Percentiles rank a stretch among this genome's conserved stretches.
phyloP scores from a whole-genome alignment of 2,113 vertebrate species.

The Piaya cayana region DNA sequence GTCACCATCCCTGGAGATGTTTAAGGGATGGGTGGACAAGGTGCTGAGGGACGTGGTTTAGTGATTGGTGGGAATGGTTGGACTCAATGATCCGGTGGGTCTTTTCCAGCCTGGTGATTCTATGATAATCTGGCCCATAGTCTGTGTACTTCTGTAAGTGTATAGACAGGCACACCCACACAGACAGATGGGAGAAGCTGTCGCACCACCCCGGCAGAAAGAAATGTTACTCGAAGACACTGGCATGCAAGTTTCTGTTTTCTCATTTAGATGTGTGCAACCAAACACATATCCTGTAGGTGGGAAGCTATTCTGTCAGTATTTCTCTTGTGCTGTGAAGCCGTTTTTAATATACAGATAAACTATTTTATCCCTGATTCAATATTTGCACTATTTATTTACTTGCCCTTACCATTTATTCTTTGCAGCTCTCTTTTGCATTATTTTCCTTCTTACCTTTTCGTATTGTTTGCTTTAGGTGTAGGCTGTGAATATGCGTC shows the following conservation, averaged over 20 bases:
- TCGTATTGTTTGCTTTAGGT: slow-evolving; percentile 71
- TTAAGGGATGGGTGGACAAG: too few relatives aligned
- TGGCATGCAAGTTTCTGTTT: slow-evolving; percentile 40
- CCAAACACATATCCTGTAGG: slow-evolving; percentile 46
- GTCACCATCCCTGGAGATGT: too few relatives aligned
- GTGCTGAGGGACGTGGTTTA: too few relatives aligned
- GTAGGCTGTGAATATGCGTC: slow-evolving; percentile 39
- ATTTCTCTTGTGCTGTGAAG: slow-evolving; percentile 17
- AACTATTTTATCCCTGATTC: slow-evolving; percentile 51
- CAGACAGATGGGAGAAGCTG: not conserved
- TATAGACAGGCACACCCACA: not conserved
- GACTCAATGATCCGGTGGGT: too few relatives aligned
- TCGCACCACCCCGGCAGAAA: not conserved
- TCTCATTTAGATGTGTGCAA: not conserved
- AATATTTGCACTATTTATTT: slow-evolving; percentile 69
- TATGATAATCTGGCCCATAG: not conserved
- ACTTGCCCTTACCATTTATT: slow-evolving; percentile 30
- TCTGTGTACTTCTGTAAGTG: rapidly evolving
- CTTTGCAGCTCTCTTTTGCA: slow-evolving; percentile 11
- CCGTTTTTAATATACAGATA: slow-evolving; percentile 37
- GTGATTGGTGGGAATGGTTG: too few relatives aligned
- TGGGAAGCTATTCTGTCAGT: slow-evolving; percentile 34
- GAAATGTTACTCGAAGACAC: not conserved
- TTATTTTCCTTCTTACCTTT: slow-evolving; percentile 36
- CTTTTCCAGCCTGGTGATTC: too few relatives aligned